Conservation (phyloP, 1,140 invertebrate genomes). For the Paraescarpia echinospica region DNA sequence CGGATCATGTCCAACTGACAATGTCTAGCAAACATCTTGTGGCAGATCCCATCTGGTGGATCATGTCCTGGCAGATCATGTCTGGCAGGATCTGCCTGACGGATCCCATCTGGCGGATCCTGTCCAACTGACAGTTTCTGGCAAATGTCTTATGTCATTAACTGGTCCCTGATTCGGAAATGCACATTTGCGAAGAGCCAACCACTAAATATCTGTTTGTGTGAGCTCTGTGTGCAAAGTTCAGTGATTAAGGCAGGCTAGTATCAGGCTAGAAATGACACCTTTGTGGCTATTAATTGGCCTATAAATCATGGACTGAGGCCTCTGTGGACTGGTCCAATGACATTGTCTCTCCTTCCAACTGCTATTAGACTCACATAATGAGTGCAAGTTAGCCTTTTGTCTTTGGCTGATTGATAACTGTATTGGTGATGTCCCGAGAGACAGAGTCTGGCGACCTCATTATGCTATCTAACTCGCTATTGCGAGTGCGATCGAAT, state of each 20-base stretch:
- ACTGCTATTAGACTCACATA: constrained; percentile 5
- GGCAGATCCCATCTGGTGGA: not conserved
- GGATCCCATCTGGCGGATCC: not conserved
- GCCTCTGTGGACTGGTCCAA: not conserved
- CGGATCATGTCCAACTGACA: not conserved
- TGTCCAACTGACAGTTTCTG: no score
- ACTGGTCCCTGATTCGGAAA: not conserved
- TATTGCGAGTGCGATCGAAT: not conserved
- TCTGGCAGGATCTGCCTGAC: no score
- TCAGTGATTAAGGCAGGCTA: not conserved
- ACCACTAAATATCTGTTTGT: constrained; percentile 1
- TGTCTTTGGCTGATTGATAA: constrained; percentile 5
- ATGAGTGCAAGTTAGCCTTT: constrained; percentile 5
- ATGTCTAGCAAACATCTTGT: not conserved
- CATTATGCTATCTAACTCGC: not conserved
- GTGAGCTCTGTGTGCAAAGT: not conserved
- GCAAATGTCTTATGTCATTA: not conserved
- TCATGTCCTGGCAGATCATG: not conserved
- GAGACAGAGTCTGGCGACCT: not conserved
- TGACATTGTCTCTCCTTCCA: constrained; percentile 4
- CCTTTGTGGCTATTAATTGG: constrained; percentile 5
- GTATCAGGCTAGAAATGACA: not conserved
- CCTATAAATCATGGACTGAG: not conserved
- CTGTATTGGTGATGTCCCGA: not conserved
- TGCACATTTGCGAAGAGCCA: not conserved